Conservation (phyloP, 2,113 vertebrate genomes). For the Cavia aperea region DNA sequence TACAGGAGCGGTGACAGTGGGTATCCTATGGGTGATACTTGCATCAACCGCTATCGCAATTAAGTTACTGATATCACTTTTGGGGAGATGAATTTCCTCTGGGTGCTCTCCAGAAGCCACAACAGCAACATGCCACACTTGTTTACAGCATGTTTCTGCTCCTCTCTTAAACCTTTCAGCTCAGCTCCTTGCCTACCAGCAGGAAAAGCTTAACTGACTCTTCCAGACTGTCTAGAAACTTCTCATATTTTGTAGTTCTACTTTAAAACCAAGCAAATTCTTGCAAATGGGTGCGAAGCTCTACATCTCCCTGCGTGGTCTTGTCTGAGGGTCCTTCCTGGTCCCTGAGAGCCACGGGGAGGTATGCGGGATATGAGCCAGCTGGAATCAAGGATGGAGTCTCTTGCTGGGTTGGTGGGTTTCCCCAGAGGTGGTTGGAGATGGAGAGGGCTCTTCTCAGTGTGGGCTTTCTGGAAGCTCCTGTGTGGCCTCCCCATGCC, state of each 20-base stretch:
- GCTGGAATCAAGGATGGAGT: rapidly evolving
- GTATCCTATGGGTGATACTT: neutral
- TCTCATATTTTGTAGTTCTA: neutral
- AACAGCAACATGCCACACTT: no score
- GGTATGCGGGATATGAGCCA: neutral
- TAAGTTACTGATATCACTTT: neutral
- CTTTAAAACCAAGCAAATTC: neutral
- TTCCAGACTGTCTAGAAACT: no score
- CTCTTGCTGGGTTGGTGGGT: neutral
- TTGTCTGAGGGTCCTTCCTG: neutral
- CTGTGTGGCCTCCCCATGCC: no score
- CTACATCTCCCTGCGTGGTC: neutral
- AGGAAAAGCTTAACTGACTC: neutral
- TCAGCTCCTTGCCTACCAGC: no score
- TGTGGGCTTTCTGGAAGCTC: neutral
- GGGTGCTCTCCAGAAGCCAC: neutral
- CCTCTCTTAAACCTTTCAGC: neutral
- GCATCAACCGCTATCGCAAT: neutral
- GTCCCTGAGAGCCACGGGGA: no score
- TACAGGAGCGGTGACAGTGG: no score
- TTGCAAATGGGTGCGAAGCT: neutral
- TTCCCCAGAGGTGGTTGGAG: neutral
- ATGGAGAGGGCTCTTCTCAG: neutral
- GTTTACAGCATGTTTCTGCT: neutral
- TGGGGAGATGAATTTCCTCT: rapidly evolving